Evolutionary conservation across 2,888 invertebrate species (phyloP).

Genomic region (Deroplatys truncata): DNA sequence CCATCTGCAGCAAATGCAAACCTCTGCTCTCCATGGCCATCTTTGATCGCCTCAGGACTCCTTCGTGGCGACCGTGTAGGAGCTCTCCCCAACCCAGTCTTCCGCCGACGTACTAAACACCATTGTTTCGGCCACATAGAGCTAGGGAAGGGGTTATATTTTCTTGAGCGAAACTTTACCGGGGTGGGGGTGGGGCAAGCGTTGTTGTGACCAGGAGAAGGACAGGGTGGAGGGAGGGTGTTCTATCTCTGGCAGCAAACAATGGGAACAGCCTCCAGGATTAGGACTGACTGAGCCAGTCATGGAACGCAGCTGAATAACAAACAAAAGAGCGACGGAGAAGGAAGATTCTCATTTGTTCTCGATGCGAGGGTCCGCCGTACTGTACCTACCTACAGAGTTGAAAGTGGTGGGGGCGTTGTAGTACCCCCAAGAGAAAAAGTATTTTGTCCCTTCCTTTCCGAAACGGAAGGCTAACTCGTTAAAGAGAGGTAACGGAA

Average conservation of each 20-base stretch:
- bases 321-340: not conserved
- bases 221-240: not conserved
- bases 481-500: not conserved
- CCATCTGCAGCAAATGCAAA: no score
- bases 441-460: not conserved
- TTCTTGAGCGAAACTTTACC: constrained; percentile 12
- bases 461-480: not conserved
- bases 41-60: not conserved
- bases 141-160: not conserved
- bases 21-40: not conserved
- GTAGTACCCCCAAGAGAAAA: not conserved
- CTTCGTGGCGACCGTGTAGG: constrained; percentile 2
- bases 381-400: not conserved
- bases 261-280: not conserved
- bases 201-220: constrained; percentile 12
- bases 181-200: not conserved
- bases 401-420: not conserved
- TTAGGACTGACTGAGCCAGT: not conserved
- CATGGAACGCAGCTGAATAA: not conserved
- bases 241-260: not conserved
- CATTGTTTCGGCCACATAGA: constrained; percentile 8
- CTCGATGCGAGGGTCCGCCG: not conserved
- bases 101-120: not conserved
- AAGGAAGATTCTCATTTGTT: not conserved
- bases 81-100: not conserved